Evolutionary conservation across 2,888 invertebrate genomes (phyloP).

Genomic region (Epinotia nisella): DNA sequence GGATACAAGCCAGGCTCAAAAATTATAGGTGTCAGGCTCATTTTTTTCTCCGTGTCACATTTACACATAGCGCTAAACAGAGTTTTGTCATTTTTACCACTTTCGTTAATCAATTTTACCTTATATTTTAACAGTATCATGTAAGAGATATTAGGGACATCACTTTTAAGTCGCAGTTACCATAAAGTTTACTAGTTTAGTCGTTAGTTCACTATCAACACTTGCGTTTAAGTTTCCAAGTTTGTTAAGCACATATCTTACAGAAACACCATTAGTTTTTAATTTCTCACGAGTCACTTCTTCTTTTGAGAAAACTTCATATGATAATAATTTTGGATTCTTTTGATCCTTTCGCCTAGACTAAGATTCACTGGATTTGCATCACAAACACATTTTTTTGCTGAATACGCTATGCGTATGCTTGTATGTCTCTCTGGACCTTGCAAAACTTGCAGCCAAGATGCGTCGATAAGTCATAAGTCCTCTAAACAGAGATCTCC

Average conservation of each 20-base stretch:
- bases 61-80: neutral
- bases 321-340: neutral
- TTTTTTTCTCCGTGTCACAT: neutral
- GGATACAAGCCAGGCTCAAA: neutral
- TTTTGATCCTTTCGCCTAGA: neutral
- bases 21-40: neutral
- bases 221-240: neutral
- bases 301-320: neutral
- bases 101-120: neutral
- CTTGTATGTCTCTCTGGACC: too few species aligned
- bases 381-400: too few species aligned
- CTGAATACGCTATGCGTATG: too few species aligned
- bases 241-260: neutral
- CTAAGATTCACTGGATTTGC: too few species aligned
- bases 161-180: conserved; percentile 4
- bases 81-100: neutral
- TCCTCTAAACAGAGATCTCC: too few species aligned
- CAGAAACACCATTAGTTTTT: neutral
- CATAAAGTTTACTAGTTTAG: neutral
- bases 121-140: neutral
- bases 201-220: neutral
- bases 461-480: too few species aligned
- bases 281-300: neutral
- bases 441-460: too few species aligned
- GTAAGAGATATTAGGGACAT: neutral